Evolutionary conservation across 2,113 vertebrate genomes (phyloP).

Genomic region (Hiodon alosoides): DNA sequence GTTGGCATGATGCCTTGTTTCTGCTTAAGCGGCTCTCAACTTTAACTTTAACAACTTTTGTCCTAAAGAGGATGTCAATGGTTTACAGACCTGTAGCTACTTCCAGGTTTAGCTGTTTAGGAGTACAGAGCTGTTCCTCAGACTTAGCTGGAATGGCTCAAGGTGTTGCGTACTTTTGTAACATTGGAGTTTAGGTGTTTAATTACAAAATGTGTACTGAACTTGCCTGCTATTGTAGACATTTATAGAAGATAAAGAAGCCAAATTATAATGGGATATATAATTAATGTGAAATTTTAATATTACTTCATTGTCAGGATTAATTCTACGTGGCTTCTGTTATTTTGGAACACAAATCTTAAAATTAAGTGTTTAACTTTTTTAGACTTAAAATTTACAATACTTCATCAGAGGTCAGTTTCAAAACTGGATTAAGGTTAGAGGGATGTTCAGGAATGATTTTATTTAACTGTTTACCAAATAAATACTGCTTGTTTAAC

Average conservation of each 20-base stretch:
- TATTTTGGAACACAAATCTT: constrained; percentile 64
- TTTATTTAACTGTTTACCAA: constrained; percentile 48
- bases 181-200: constrained; percentile 71
- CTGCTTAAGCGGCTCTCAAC: constrained; percentile 92
- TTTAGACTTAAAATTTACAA: constrained; percentile 58
- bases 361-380: constrained; percentile 40
- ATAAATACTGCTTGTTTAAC: constrained; percentile 55
- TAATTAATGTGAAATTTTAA: constrained; percentile 73
- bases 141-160: constrained; percentile 63
- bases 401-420: constrained; percentile 62
- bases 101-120: constrained; percentile 79
- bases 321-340: constrained; percentile 70
- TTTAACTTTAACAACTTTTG: constrained; percentile 91
- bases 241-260: constrained; percentile 81
- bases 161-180: constrained; percentile 60
- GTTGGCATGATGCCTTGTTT: constrained; percentile 99
- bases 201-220: constrained; percentile 75
- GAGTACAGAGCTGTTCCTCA: constrained; percentile 65
- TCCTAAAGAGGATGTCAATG: constrained; percentile 99
- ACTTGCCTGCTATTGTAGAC: constrained; percentile 88
- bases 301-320: constrained; percentile 75
- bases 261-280: constrained; percentile 71
- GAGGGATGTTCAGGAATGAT: constrained; percentile 67
- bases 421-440: constrained; percentile 33
- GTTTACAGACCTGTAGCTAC: constrained; percentile 96